These are phyloP conservation scores for Philhelius pedissequus DNA, from an alignment of 2,888 invertebrate genomes.

Conservation along the genomic window DNA sequence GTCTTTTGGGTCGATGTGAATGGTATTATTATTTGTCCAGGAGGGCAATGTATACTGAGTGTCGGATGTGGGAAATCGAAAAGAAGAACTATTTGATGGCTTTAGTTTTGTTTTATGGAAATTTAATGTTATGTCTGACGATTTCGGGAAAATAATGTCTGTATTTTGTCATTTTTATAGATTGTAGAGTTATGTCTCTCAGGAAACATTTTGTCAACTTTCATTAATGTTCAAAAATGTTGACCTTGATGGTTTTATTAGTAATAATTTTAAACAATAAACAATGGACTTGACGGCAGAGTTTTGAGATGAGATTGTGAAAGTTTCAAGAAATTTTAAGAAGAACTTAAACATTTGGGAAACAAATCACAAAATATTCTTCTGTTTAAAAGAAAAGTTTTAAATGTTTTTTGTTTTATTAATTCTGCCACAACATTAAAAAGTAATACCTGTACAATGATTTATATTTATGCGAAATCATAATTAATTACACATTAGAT, in stretches of 20 bases:
- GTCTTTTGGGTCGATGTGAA: neutral
- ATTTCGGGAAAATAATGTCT: conserved; percentile 28
- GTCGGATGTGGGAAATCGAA: conserved; percentile 38
- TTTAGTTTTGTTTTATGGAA: conserved; percentile 54
- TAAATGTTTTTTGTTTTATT: too few species aligned
- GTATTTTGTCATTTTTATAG: conserved; percentile 42
- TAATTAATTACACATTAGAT: too few species aligned
- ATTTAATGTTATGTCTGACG: neutral
- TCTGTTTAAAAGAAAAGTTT: too few species aligned
- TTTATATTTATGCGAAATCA: too few species aligned
- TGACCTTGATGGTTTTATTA: neutral
- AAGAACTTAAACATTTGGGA: too few species aligned
- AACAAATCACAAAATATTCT: too few species aligned
- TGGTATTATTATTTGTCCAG: neutral
- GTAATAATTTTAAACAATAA: neutral
- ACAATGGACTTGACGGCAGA: neutral
- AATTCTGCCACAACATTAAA: too few species aligned
- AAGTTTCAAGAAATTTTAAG: too few species aligned
- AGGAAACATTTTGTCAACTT: conserved; percentile 39
- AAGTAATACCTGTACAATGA: too few species aligned
- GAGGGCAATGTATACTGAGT: neutral
- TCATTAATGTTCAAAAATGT: neutral
- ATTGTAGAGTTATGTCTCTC: neutral
- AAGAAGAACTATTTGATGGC: conserved; percentile 27
- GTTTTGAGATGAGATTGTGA: too few species aligned